Evolutionary conservation across 2,113 vertebrate species (phyloP), one percentile per base, ranked within the genome.

Genomic region (Dascyllus trimaculatus): DNA sequence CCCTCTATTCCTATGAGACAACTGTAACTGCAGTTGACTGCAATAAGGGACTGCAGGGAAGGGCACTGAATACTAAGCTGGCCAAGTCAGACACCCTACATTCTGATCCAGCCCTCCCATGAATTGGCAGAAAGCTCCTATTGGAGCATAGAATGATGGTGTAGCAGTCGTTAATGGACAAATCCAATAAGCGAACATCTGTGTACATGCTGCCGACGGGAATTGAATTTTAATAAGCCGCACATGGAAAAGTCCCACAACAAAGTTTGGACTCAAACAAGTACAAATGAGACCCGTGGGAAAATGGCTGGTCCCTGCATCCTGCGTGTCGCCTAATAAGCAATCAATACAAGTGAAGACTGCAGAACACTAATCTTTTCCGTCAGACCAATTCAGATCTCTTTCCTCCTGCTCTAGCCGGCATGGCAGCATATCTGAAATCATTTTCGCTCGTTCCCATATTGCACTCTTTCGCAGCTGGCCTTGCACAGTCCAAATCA

Each of bases 11-110:
- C 78, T 70, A 2, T 1, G 63, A 78, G 78, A 72, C 48, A 58
- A 70, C 49, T 79, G 66, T 73, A 87, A 58, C 80, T 89, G 78
- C 75, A 81, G 74, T 60, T 64, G 75, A 73, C 78, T 90, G 78
- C 73, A 80, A 84, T 66, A 85, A 71, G 64, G 53, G 77, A 75
- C 84, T 77, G 71, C 82, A 85, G 84, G 69, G 84, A 86, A 89
- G 49, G 71, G 65, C 59, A 87, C 61, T 65, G 84, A 85, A 87
- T 80, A 80, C 79, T 58, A 86, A 89, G 26, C 57, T 79, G 79
- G 73, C 77, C 74, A 70, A 71, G 71, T 38, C 79, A 88, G 49
- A 79, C 75, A 78, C 65, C 46, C 74, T 22, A 84, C 72, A 86
- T 81, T 83, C 80, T 68, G 57, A 75, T 54, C 57, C 82, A 80